Evolutionary conservation across 2,113 vertebrate species (phyloP).

Genomic region (Ondatra zibethicus): DNA sequence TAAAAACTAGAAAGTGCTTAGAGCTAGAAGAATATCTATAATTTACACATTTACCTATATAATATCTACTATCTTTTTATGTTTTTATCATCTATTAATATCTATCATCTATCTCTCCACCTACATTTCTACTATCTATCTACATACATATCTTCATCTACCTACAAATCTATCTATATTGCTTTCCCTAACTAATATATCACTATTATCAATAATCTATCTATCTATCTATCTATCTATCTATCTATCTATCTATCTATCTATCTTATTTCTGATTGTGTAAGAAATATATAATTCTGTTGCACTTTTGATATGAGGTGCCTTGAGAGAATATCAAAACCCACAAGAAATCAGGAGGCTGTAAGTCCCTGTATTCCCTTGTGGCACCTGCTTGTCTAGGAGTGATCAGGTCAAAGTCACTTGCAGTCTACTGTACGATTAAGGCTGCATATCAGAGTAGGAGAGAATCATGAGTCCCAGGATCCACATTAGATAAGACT

Average conservation of each 20-base stretch:
- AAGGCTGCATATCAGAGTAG: too few relatives aligned
- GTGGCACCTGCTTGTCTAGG: too few relatives aligned
- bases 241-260: not conserved
- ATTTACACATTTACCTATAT: not conserved
- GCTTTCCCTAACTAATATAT: not conserved
- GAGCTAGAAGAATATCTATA: not conserved
- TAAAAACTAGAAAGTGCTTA: not conserved
- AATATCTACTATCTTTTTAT: not conserved
- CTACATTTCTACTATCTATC: not conserved
- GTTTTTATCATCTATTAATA: not conserved
- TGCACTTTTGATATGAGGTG: not conserved
- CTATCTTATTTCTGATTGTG: not conserved
- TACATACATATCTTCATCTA: not conserved
- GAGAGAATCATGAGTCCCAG: too few relatives aligned
- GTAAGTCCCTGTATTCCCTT: not conserved
- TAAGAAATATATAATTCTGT: not conserved
- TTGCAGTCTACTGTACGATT: not conserved
- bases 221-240: not conserved
- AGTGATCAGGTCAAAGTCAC: not conserved
- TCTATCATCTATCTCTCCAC: not conserved
- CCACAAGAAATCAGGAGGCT: not conserved
- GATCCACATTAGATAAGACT: not conserved
- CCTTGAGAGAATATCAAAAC: not conserved
- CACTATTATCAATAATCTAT: not conserved
- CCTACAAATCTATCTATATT: not conserved